phyloP scores from a whole-genome alignment of 2,797 vertebrate genomes.

The Sebastes hopkinsi region DNA sequence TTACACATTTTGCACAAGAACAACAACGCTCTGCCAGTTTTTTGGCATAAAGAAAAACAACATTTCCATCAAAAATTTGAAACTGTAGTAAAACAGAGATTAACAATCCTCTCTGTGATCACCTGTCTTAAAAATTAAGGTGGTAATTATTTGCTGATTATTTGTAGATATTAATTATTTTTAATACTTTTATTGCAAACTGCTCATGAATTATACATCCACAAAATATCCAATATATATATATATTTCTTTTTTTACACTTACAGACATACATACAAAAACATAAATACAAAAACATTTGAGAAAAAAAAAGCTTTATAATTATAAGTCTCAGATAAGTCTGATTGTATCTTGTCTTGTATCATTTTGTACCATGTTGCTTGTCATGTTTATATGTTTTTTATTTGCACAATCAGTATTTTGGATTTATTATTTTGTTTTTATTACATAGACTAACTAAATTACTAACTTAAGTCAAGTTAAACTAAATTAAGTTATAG shows the following conservation, averaged over 20 bases:
- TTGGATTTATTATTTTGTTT: background rate
- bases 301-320: too few species aligned
- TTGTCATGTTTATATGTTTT: background rate
- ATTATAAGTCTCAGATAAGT: fast-evolving
- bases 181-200: too few species aligned
- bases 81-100: background rate
- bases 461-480: background rate
- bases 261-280: too few species aligned
- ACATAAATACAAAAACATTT: too few species aligned
- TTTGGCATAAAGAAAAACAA: background rate
- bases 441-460: background rate
- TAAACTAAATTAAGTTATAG: too few species aligned
- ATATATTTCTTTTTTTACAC: too few species aligned
- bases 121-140: too few species aligned
- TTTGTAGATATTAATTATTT: background rate
- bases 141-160: too few species aligned
- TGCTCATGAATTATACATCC: too few species aligned
- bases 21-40: background rate
- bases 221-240: too few species aligned
- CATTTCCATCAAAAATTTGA: fast-evolving
- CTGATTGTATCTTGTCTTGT: background rate
- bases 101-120: too few species aligned
- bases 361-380: background rate
- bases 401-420: background rate
- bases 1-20: background rate